Percentiles rank a stretch among this genome's conserved stretches.
Evolutionary conservation across 2,113 vertebrate genomes (phyloP).

Genomic region (Colius striatus): DNA sequence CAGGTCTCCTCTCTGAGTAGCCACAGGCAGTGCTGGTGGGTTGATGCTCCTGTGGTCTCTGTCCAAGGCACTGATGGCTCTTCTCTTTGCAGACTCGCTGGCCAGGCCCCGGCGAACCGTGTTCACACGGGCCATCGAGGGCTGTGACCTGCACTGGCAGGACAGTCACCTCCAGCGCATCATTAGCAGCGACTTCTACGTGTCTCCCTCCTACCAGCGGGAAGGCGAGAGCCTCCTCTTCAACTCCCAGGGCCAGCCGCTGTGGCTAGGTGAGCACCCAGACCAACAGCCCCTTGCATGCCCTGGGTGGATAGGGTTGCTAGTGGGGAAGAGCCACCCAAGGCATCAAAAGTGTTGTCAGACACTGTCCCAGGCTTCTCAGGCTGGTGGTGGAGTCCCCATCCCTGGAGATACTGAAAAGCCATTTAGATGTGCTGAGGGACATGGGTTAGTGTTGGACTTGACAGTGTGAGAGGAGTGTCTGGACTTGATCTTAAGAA

Average conservation of each 20-base stretch:
- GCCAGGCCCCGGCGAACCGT: constrained; percentile 92
- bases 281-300: background rate
- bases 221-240: constrained; percentile 95
- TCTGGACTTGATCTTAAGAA: no score
- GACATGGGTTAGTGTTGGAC: no score
- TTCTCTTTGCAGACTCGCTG: constrained; percentile 84
- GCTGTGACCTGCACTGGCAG: constrained; percentile 98
- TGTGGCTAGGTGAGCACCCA: constrained; percentile 90
- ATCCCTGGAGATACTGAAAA: no score
- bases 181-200: constrained; percentile 95
- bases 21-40: background rate
- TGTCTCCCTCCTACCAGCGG: constrained; percentile 90
- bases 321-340: background rate
- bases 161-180: constrained; percentile 98
- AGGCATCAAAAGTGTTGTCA: background rate
- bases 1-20: background rate
- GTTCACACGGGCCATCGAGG: constrained; percentile 94
- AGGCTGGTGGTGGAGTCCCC: no score
- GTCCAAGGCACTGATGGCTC: background rate
- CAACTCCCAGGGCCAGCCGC: constrained; percentile 93
- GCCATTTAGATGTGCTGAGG: no score
- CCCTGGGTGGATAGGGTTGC: background rate
- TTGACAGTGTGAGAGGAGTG: no score
- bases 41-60: background rate
- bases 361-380: no score